These are phyloP conservation scores for Chroicocephalus ridibundus DNA, from an alignment of 2,113 vertebrate species.

Conservation along the genomic window DNA sequence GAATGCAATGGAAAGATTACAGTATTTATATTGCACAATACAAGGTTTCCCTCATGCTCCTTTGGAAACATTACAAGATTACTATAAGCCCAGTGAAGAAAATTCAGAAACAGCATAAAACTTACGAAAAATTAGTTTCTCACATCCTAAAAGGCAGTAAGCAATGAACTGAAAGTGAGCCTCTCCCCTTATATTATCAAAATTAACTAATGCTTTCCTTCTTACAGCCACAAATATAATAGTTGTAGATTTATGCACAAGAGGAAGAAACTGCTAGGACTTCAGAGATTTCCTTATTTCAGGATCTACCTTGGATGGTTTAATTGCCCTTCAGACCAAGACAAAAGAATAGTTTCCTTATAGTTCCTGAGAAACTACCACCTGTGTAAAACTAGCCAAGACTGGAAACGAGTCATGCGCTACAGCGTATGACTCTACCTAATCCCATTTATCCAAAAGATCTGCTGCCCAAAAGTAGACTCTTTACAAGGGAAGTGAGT, in stretches of 20 bases:
- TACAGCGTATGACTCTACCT: neutral
- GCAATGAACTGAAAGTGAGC: neutral
- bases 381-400: neutral
- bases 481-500: neutral
- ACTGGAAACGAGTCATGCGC: neutral
- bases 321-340: neutral
- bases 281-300: neutral
- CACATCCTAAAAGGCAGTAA: neutral
- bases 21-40: neutral
- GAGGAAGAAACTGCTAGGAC: neutral
- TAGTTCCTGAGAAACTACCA: neutral
- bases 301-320: neutral
- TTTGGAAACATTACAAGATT: neutral
- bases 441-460: neutral
- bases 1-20: neutral
- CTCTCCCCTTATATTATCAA: neutral
- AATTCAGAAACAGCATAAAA: neutral
- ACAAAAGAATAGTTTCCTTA: neutral
- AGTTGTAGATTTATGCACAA: neutral
- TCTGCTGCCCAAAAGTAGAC: neutral
- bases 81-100: neutral
- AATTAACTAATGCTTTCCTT: neutral
- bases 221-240: neutral
- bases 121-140: neutral
- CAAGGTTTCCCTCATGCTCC: neutral